Conservation (phyloP, 2,888 invertebrate genomes). For the Mylabris sibirica region DNA sequence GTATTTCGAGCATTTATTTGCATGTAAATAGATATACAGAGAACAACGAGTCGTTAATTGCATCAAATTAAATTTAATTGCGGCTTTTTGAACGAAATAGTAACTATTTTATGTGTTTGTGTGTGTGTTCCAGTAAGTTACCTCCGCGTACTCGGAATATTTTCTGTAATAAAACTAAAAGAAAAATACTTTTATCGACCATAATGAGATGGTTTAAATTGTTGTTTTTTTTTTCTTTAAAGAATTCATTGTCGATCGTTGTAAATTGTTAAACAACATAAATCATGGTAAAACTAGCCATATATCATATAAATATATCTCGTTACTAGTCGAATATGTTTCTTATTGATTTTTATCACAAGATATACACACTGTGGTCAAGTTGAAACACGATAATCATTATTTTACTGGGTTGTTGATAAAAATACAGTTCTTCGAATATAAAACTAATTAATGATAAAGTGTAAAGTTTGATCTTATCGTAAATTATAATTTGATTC, state of each 20-base stretch:
- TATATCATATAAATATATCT: slow-evolving; percentile 23
- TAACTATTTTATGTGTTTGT: background rate
- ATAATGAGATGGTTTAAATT: background rate
- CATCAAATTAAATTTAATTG: slow-evolving; percentile 6
- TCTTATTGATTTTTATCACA: background rate
- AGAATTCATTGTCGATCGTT: too few species aligned
- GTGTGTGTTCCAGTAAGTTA: background rate
- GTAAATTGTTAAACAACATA: slow-evolving; percentile 16
- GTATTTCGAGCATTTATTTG: background rate
- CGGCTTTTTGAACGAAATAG: background rate
- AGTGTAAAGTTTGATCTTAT: too few species aligned
- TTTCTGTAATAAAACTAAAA: background rate
- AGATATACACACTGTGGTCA: too few species aligned
- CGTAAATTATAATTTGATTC: too few species aligned
- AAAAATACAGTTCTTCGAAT: too few species aligned
- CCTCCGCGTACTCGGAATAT: background rate
- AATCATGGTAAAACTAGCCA: slow-evolving; percentile 25
- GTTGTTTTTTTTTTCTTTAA: too few species aligned
- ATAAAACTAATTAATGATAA: too few species aligned
- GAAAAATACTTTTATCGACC: background rate
- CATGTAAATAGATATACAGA: background rate
- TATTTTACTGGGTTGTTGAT: too few species aligned
- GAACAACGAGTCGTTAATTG: slow-evolving; percentile 2
- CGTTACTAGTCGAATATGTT: slow-evolving; percentile 16
- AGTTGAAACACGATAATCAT: too few species aligned